A percentile compares a stretch with the other conserved stretches of the same genome.
These are phyloP conservation scores for Balaeniceps rex DNA, from an alignment of 2,113 vertebrate genomes.

Conservation along the genomic window DNA sequence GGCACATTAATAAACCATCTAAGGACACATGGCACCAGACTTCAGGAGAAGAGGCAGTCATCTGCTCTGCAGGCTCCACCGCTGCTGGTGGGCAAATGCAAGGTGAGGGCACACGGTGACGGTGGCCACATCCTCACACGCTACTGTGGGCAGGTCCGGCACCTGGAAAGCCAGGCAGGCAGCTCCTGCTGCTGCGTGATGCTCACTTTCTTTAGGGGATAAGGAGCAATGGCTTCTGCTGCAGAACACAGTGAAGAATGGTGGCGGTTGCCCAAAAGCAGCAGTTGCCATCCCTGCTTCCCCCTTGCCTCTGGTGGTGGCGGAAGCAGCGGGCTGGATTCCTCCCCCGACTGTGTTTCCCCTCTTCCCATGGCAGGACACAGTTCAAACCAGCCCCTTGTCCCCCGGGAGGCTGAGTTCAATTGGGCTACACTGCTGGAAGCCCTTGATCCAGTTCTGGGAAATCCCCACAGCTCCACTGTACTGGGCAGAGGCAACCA, in stretches of 20 bases:
- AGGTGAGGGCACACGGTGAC: neutral
- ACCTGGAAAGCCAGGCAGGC: neutral
- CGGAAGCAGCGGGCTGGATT: neutral
- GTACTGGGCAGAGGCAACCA: slow-evolving; percentile 42
- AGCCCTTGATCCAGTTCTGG: slow-evolving; percentile 57
- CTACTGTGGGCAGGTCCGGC: neutral
- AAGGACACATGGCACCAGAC: neutral
- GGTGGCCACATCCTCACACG: neutral
- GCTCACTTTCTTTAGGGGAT: neutral
- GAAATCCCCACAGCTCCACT: slow-evolving; percentile 53
- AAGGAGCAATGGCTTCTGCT: neutral
- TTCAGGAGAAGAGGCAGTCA: neutral
- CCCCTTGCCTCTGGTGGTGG: neutral
- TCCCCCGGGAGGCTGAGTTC: neutral
- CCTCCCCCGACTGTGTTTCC: neutral
- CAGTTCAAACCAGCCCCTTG: slow-evolving; percentile 16
- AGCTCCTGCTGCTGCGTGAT: neutral
- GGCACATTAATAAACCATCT: neutral
- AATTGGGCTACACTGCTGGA: slow-evolving; percentile 39
- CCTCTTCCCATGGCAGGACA: slow-evolving; percentile 38
- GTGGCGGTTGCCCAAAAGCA: neutral
- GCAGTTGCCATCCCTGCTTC: neutral
- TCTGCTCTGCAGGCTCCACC: neutral
- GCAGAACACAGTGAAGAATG: neutral
- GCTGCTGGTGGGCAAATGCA: neutral